Conservation (phyloP, 2,888 invertebrate species). For the Nycteola revayana region DNA sequence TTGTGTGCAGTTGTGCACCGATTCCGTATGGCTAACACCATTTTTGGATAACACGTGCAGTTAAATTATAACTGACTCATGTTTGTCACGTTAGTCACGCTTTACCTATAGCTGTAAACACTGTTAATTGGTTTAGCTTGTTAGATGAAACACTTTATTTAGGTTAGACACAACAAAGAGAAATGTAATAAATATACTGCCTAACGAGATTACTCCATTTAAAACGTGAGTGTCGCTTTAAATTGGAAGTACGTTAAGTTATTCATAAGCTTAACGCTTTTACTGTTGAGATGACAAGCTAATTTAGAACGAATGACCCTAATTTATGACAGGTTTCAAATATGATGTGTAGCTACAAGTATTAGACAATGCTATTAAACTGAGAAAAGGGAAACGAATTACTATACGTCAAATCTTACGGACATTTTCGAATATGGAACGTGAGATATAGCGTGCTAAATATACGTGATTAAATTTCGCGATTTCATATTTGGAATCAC, state of each 20-base stretch:
- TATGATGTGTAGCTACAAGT: background rate
- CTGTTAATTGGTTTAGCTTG: no score
- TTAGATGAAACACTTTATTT: slow-evolving; percentile 1
- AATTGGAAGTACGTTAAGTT: background rate
- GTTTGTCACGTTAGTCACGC: slow-evolving; percentile 10
- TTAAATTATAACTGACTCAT: slow-evolving; percentile 32
- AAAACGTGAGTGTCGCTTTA: background rate
- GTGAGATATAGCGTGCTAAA: slow-evolving; percentile 55
- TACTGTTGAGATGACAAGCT: slow-evolving; percentile 11
- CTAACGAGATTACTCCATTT: no score
- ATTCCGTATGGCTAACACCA: slow-evolving; percentile 29
- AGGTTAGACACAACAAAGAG: slow-evolving; percentile 17
- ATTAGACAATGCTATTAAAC: slow-evolving; percentile 28
- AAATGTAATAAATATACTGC: no score
- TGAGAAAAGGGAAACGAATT: slow-evolving; percentile 12
- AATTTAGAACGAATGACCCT: slow-evolving; percentile 27
- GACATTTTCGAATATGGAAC: slow-evolving; percentile 48
- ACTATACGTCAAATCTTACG: slow-evolving; percentile 30
- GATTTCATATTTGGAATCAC: slow-evolving; percentile 48
- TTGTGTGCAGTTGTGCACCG: slow-evolving; percentile 12
- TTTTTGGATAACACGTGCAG: slow-evolving; percentile 34
- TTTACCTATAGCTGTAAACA: no score
- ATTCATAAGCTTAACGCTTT: slow-evolving; percentile 11
- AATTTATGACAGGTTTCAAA: slow-evolving; percentile 18
- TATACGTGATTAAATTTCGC: slow-evolving; percentile 58